These are phyloP conservation scores for Ceriagrion tenellum DNA, from an alignment of 2,888 invertebrate genomes.

Conservation along the genomic window DNA sequence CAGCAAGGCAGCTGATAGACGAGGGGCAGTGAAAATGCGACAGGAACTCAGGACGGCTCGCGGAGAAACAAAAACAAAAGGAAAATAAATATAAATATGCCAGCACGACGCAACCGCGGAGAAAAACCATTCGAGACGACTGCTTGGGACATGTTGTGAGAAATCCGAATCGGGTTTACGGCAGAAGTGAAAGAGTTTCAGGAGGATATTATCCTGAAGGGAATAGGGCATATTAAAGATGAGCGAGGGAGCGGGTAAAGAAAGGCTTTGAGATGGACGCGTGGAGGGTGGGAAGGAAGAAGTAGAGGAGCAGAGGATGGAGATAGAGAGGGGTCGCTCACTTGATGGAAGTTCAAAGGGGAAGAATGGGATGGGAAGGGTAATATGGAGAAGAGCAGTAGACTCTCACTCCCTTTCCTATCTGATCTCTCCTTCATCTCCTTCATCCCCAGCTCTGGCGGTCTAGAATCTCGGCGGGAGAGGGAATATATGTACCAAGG, in stretches of 20 bases:
- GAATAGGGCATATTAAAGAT: too few relatives aligned
- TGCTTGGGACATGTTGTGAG: background rate
- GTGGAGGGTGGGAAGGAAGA: background rate
- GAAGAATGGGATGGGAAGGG: background rate
- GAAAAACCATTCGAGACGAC: background rate
- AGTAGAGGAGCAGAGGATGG: too few relatives aligned
- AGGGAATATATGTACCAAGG: background rate
- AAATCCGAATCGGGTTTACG: background rate
- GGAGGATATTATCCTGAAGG: background rate
- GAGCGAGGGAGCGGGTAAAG: too few relatives aligned
- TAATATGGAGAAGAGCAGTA: background rate
- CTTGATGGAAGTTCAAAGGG: background rate
- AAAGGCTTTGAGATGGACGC: too few relatives aligned
- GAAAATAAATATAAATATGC: background rate
- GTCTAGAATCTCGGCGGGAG: background rate
- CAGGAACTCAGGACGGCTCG: background rate
- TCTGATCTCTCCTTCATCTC: background rate
- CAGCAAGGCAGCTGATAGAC: background rate
- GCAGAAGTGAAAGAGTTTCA: background rate
- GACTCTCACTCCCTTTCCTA: background rate
- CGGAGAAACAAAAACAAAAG: background rate
- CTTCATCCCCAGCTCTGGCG: background rate
- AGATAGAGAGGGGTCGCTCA: background rate
- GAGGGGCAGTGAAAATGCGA: background rate
- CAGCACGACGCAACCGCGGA: background rate